Evolutionary conservation across 2,113 vertebrate genomes (phyloP).

Genomic region (Formicarius rufipectus): DNA sequence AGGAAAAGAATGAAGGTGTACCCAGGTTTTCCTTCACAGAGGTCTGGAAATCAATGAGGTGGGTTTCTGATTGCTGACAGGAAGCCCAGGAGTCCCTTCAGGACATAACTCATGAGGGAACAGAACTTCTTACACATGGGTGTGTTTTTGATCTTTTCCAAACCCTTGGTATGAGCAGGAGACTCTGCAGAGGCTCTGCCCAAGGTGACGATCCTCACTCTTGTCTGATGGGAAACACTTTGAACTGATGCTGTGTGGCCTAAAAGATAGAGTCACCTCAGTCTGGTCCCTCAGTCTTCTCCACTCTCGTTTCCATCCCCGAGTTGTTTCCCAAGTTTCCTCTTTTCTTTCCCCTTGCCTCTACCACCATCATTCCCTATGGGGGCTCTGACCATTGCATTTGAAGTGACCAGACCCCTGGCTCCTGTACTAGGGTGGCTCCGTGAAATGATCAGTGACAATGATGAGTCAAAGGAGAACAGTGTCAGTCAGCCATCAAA

Average conservation of each 20-base stretch:
- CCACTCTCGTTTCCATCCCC: not conserved
- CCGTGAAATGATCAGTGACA: not conserved
- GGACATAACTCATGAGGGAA: not conserved
- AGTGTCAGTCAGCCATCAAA: not conserved
- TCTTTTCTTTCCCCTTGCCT: not conserved
- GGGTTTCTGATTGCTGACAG: not conserved
- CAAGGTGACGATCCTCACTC: not conserved
- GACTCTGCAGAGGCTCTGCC: not conserved
- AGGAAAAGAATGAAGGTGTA: not conserved
- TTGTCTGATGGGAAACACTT: not conserved
- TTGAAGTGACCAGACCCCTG: not conserved
- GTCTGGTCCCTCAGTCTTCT: not conserved
- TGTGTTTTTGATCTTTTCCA: not conserved
- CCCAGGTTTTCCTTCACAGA: not conserved
- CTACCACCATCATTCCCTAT: accelerated
- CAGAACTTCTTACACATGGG: not conserved
- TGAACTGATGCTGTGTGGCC: not conserved
- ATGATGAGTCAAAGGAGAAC: not conserved
- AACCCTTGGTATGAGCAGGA: not conserved
- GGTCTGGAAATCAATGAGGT: not conserved
- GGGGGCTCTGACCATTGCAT: not conserved
- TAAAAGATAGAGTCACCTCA: too few species aligned
- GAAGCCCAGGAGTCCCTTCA: not conserved
- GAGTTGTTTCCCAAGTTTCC: not conserved
- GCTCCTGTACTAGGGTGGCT: not conserved